Evolutionary conservation across 2,888 invertebrate species (phyloP), one percentile per base, ranked within the genome.

Genomic region (Drosophila nigritarsus): DNA sequence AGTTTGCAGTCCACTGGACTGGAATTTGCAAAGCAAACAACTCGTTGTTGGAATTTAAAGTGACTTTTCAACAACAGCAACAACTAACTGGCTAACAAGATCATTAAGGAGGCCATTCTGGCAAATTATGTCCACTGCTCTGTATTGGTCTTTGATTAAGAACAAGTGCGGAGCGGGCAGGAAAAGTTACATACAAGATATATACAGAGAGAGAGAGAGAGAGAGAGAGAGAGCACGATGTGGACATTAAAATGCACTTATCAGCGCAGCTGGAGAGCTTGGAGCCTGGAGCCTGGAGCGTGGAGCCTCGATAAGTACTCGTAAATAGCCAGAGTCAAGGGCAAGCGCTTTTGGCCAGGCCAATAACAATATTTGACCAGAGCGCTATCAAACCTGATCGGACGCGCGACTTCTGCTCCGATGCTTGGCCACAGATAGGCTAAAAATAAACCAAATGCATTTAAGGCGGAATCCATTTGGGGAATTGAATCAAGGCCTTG

Each of bases 191-290:
- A 45, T 1, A 5, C 45, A 24, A 45, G 24, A 27, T 15, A 15
- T 8, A 15, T 15, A 15, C 7, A 24, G 8, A 24, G 34, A 18
- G 32, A 18, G 27, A n/a, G 32, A 9, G 9, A n/a, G 38, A n/a
- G 4, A n/a, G 29, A 13, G 24, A 29, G 38, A 24, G 40, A 30
- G 38, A 30, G 11, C 24, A 13, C 2, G 13, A 15, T 53, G 29
- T 50, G 66, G 69, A 89, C 90, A 89, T 87, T 89, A 83, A 90
- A 89, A 89, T 78, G 82, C 88, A 90, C 90, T 90, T 89, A 88
- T 81, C 81, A 74, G 54, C 13, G 15, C 40, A 34, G 29, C 51
- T 9, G 48, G 54, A 9, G 24, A 45, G 58, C 61, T 59, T 54
- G 36, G 9, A 24, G 15, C 29, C 27, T 29, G 29, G n/a, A 49